These are phyloP conservation scores for Cardiocondyla obscurior DNA, from an alignment of 1,140 invertebrate genomes.

Conservation along the genomic window DNA sequence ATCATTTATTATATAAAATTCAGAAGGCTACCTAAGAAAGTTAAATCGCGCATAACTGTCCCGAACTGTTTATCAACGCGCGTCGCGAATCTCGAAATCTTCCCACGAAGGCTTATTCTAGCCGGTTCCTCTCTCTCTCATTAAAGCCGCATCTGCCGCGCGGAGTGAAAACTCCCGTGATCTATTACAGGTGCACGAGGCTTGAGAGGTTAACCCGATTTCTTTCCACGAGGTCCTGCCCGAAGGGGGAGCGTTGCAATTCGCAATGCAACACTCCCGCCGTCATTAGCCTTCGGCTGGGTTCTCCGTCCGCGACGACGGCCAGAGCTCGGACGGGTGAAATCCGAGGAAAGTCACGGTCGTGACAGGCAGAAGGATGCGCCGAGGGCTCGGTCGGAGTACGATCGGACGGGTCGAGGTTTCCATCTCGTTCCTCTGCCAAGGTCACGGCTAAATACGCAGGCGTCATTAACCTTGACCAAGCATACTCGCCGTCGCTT, in stretches of 20 bases:
- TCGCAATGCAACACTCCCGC: neutral
- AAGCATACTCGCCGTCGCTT: neutral
- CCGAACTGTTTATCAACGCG: neutral
- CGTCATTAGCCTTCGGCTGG: conserved; percentile 42
- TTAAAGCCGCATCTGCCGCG: conserved; percentile 5
- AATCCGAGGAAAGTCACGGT: conserved; percentile 43
- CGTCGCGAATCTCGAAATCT: neutral
- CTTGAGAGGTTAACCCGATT: conserved; percentile 40
- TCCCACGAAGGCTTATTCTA: neutral
- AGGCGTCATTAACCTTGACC: conserved; percentile 31
- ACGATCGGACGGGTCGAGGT: neutral
- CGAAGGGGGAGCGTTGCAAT: conserved; percentile 21
- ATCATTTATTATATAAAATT: neutral
- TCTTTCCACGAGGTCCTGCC: conserved; percentile 15
- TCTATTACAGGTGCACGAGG: conserved; percentile 12
- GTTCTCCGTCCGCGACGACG: neutral
- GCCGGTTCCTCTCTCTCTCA: conserved; percentile 13
- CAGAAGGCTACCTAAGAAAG: neutral
- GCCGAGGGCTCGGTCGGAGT: neutral
- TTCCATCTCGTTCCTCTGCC: conserved; percentile 25
- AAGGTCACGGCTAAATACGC: conserved; percentile 24
- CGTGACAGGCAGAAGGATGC: conserved; percentile 16
- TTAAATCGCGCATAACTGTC: neutral
- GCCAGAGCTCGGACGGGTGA: conserved; percentile 17
- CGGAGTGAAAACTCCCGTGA: conserved; percentile 34